Evolutionary conservation across 2,888 invertebrate genomes (phyloP).

Genomic region (Bedellia somnulentella): DNA sequence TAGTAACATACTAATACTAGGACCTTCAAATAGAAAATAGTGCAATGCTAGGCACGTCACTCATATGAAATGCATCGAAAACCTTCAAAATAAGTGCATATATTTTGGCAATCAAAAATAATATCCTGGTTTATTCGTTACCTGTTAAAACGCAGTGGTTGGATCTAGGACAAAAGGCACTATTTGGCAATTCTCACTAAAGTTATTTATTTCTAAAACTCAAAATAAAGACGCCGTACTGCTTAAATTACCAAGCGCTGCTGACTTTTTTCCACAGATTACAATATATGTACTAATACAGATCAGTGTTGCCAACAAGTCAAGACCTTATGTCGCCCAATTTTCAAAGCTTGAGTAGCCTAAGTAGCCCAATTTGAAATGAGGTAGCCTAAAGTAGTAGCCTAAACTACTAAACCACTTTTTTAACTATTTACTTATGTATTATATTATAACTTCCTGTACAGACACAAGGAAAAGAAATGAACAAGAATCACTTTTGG

Average conservation of each 20-base stretch:
- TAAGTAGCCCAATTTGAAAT: too few relatives aligned
- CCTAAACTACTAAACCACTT: too few relatives aligned
- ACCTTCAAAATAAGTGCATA: conserved; percentile 11
- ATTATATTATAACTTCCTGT: too few relatives aligned
- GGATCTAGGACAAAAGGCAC: conserved; percentile 30
- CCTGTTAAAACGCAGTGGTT: conserved; percentile 18
- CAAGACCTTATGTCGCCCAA: too few relatives aligned
- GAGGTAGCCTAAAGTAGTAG: too few relatives aligned
- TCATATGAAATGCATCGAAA: conserved; percentile 42
- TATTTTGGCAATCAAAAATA: conserved; percentile 4
- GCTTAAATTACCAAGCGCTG: conserved; percentile 42
- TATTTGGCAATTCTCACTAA: conserved; percentile 35
- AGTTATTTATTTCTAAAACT: conserved; percentile 37
- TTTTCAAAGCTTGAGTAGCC: too few relatives aligned
- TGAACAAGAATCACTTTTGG: too few relatives aligned
- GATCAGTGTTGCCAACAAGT: too few relatives aligned
- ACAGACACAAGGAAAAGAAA: too few relatives aligned
- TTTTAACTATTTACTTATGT: too few relatives aligned
- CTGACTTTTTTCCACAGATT: too few relatives aligned
- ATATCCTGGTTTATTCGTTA: conserved; percentile 17
- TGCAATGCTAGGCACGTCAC: conserved; percentile 47
- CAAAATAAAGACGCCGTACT: conserved; percentile 53
- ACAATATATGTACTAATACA: too few relatives aligned
- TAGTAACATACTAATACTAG: conserved; percentile 1
- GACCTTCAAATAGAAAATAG: conserved; percentile 15